A percentile compares a stretch with the other conserved stretches of the same genome.
Evolutionary conservation across 2,888 invertebrate species (phyloP).

Genomic region (Agrilus mali): DNA sequence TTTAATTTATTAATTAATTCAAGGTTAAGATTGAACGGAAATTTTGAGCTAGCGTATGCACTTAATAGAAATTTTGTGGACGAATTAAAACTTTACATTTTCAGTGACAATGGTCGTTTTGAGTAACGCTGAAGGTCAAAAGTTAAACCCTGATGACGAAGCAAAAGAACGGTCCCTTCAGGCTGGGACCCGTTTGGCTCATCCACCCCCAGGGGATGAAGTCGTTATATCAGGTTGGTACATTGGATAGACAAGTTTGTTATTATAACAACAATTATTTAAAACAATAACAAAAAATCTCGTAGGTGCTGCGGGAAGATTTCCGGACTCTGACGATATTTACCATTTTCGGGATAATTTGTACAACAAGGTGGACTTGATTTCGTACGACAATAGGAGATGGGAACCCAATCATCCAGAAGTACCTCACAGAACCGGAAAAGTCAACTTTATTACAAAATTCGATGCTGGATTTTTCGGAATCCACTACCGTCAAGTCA

Average conservation of each 20-base stretch:
- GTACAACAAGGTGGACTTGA: slow-evolving; percentile 68
- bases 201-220: slow-evolving; percentile 47
- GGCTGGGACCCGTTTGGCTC: slow-evolving; percentile 40
- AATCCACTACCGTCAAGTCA: slow-evolving; percentile 55
- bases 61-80: no score
- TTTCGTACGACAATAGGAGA: slow-evolving; percentile 64
- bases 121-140: no score
- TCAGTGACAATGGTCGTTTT: no score
- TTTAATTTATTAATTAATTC: no score
- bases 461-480: slow-evolving; percentile 44
- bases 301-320: slow-evolving; percentile 46
- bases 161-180: slow-evolving; percentile 17
- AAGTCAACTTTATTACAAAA: slow-evolving; percentile 39
- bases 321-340: slow-evolving; percentile 67
- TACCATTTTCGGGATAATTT: slow-evolving; percentile 57
- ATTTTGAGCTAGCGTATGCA: no score
- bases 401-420: slow-evolving; percentile 57
- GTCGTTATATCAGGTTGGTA: slow-evolving; percentile 48
- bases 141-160: slow-evolving; percentile 13
- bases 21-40: no score
- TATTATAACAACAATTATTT: neutral
- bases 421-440: slow-evolving; percentile 51
- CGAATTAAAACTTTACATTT: no score
- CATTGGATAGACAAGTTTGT: neutral
- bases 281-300: neutral